A percentile compares a stretch with the other conserved stretches of the same genome.
phyloP scores from a whole-genome alignment of 2,797 vertebrate genomes.

The Mormyrops boulengeri region DNA sequence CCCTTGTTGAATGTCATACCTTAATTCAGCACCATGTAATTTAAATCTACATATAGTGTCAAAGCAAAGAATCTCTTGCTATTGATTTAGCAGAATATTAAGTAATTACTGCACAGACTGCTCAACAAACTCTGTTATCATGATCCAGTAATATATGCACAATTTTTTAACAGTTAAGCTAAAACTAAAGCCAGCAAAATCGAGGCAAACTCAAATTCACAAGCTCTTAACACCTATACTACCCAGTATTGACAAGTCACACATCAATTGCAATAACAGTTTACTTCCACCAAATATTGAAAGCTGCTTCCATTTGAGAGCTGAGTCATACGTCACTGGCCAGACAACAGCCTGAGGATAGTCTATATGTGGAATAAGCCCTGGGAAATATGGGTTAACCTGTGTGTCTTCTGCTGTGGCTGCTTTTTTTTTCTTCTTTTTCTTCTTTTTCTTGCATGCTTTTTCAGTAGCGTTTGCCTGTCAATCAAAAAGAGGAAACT shows the following conservation, averaged over 20 bases:
- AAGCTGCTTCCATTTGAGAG: not conserved
- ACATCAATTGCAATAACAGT: not conserved
- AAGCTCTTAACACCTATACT: not conserved
- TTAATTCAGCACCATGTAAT: not conserved
- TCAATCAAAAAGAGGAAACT: slow-evolving; percentile 26
- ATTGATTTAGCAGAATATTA: not conserved
- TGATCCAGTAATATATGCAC: not conserved
- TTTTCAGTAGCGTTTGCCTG: slow-evolving; percentile 60
- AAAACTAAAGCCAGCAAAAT: not conserved
- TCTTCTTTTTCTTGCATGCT: slow-evolving; percentile 86
- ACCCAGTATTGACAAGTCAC: not conserved
- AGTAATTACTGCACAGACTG: not conserved
- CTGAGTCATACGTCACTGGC: not conserved
- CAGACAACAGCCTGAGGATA: not conserved
- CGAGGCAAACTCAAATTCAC: not conserved
- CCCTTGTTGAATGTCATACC: not conserved
- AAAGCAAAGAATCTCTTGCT: not conserved
- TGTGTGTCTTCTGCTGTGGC: slow-evolving; percentile 53
- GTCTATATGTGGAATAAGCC: not conserved
- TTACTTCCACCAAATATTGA: not conserved
- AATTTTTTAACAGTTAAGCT: not conserved
- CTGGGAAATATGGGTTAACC: slow-evolving; percentile 52
- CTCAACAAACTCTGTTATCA: not conserved
- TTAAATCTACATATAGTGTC: not conserved
- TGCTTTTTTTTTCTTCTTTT: slow-evolving; percentile 81